phyloP scores from a whole-genome alignment of 2,888 invertebrate species.

The Meiosimyza decipiens region DNA sequence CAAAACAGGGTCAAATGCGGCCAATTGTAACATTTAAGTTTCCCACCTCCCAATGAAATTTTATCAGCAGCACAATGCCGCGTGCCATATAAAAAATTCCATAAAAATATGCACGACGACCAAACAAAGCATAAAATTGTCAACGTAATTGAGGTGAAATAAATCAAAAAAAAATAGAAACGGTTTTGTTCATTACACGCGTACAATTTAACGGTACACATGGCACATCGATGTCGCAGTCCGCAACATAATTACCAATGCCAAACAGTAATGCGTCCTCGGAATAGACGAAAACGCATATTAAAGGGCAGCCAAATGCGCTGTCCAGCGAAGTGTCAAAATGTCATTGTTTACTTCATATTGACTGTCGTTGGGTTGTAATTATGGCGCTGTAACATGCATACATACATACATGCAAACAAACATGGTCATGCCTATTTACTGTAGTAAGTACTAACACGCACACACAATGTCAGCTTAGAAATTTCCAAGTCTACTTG shows the following conservation, averaged over 20 bases:
- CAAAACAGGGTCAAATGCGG: too few relatives aligned
- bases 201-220: background rate
- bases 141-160: conserved; percentile 11
- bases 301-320: background rate
- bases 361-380: background rate
- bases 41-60: too few relatives aligned
- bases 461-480: background rate
- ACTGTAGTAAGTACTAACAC: background rate
- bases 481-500: conserved; percentile 1
- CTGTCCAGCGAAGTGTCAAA: conserved; percentile 10
- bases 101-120: background rate
- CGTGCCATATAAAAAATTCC: background rate
- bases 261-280: background rate
- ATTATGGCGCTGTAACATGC: background rate
- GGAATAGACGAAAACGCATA: background rate
- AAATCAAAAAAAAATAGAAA: conserved; percentile 10
- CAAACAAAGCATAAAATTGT: conserved; percentile 3
- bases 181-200: background rate
- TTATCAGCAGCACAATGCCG: too few relatives aligned
- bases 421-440: too few relatives aligned
- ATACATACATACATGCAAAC: background rate
- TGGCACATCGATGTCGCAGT: background rate
- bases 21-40: too few relatives aligned
- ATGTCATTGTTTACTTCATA: conserved; percentile 15
- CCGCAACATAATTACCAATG: conserved; percentile 9